Conservation (phyloP, 2,888 invertebrate genomes). For the Amiota minor region DNA sequence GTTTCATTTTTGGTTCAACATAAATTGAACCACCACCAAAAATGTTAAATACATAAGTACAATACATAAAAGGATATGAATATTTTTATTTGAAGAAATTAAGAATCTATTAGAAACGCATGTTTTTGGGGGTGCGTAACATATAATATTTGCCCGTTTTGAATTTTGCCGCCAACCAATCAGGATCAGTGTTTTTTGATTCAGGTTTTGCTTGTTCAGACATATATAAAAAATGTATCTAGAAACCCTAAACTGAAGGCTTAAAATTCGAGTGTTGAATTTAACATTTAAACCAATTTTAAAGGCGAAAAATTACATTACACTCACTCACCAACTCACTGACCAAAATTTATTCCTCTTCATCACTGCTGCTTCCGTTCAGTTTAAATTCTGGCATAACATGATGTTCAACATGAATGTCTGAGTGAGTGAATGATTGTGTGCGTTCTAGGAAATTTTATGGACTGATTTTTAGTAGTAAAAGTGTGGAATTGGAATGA, state of each 20-base stretch:
- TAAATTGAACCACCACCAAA: neutral
- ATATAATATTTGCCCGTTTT: neutral
- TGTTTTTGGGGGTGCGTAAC: neutral
- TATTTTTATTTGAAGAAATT: neutral
- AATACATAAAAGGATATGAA: neutral
- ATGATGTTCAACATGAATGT: constrained; percentile 4
- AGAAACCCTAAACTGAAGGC: neutral
- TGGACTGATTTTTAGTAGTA: constrained; percentile 8
- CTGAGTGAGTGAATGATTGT: neutral
- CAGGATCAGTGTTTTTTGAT: neutral
- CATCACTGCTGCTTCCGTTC: neutral
- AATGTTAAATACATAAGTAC: neutral
- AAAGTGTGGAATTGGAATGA: constrained; percentile 44
- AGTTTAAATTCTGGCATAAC: neutral
- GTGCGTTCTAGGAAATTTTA: neutral
- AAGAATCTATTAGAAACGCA: neutral
- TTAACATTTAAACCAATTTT: constrained; percentile 53
- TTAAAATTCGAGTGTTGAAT: neutral
- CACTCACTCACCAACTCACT: constrained; percentile 16
- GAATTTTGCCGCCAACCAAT: too few relatives aligned
- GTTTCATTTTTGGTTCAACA: neutral
- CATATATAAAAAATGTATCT: neutral
- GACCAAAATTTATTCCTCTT: constrained; percentile 31
- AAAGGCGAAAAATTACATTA: constrained; percentile 61
- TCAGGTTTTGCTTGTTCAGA: neutral